A percentile compares a stretch with the other conserved stretches of the same genome.
phyloP scores from a whole-genome alignment of 2,888 invertebrate genomes.

The Aleiodes leptofemur region DNA sequence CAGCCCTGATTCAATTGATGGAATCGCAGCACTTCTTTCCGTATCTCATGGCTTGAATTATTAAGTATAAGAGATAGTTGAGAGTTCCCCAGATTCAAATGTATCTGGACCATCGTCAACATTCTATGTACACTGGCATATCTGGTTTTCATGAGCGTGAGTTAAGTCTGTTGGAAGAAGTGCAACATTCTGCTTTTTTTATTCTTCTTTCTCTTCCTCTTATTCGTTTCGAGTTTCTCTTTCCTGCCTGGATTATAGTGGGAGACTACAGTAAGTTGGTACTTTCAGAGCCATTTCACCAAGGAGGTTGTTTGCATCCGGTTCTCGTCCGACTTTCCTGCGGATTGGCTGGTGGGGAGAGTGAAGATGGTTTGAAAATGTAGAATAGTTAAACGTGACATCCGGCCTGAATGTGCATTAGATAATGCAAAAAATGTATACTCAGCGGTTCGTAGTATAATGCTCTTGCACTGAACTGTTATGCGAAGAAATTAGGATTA shows the following conservation, averaged over 20 bases:
- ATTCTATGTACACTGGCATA: conserved; percentile 1
- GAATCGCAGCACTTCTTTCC: too few species aligned
- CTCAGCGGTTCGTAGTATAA: too few species aligned
- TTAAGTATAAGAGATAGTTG: conserved; percentile 17
- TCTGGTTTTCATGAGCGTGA: conserved; percentile 32
- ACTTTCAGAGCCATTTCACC: conserved; percentile 44
- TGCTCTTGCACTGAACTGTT: too few species aligned
- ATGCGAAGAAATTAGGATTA: too few species aligned
- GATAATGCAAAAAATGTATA: neutral
- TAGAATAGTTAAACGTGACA: conserved; percentile 35
- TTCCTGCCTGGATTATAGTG: conserved; percentile 34
- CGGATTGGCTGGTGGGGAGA: conserved; percentile 1
- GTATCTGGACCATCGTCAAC: conserved; percentile 21
- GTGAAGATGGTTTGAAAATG: conserved; percentile 15
- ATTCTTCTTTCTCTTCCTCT: conserved; percentile 18
- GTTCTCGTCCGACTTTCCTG: conserved; percentile 39
- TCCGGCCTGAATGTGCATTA: conserved; percentile 35
- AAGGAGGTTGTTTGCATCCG: conserved; percentile 43
- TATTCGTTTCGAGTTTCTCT: conserved; percentile 28
- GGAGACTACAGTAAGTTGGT: conserved; percentile 19
- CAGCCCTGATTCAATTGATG: too few species aligned
- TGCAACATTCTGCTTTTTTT: conserved; percentile 26
- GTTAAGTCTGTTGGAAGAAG: conserved; percentile 26
- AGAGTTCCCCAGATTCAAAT: conserved; percentile 7
- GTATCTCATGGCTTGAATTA: neutral